Conservation (phyloP, 2,797 vertebrate genomes). For the Coreius guichenoti region DNA sequence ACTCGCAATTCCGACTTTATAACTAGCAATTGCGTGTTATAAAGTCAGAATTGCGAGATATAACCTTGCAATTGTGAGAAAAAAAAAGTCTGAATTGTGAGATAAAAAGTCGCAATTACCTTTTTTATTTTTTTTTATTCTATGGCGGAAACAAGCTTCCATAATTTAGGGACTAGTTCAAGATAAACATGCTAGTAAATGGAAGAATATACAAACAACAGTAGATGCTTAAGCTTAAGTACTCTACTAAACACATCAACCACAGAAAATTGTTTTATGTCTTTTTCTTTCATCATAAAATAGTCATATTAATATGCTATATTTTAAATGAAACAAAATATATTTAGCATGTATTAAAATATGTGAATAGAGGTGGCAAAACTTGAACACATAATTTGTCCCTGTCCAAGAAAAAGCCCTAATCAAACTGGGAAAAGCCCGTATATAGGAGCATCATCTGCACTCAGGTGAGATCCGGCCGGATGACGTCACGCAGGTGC, state of each 20-base stretch:
- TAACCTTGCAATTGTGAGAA: too few relatives aligned
- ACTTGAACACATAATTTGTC: background rate
- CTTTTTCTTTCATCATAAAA: background rate
- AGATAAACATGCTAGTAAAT: background rate
- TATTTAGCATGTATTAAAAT: background rate
- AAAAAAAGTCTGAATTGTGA: too few relatives aligned
- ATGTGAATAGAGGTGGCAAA: background rate
- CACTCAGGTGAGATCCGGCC: background rate
- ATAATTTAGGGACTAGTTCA: background rate
- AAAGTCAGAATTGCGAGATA: too few relatives aligned
- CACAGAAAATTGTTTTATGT: background rate
- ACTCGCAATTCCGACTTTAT: too few relatives aligned
- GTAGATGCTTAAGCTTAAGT: background rate
- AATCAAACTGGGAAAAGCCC: background rate
- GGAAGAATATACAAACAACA: background rate
- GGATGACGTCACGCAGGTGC: constrained; percentile 17
- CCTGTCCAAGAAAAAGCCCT: background rate
- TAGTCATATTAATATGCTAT: too few relatives aligned
- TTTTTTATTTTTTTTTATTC: too few relatives aligned
- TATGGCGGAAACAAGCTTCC: too few relatives aligned
- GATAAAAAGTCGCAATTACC: too few relatives aligned
- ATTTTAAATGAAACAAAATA: background rate
- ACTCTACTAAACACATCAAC: too few relatives aligned
- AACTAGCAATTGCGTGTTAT: too few relatives aligned
- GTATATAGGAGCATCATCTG: background rate